These are phyloP conservation scores for Meghimatium bilineatum DNA, from an alignment of 2,888 invertebrate species.

Conservation along the genomic window DNA sequence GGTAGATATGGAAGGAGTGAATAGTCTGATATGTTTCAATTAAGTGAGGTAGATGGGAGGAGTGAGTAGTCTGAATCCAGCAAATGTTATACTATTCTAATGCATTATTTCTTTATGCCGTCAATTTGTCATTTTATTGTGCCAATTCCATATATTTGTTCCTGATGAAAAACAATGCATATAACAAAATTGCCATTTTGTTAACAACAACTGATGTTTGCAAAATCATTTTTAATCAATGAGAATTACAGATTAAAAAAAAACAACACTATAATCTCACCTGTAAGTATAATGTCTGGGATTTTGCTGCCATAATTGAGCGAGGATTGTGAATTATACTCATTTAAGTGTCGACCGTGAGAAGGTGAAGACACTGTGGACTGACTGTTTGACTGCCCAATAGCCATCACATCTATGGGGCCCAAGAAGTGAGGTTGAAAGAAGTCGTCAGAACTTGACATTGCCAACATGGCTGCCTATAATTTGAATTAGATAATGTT, in stretches of 20 bases:
- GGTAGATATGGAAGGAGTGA: no score
- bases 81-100: no score
- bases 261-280: constrained; percentile 51
- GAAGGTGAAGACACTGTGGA: constrained; percentile 37
- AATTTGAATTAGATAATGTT: constrained; percentile 4
- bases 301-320: constrained; percentile 63
- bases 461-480: constrained; percentile 50
- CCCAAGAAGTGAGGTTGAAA: constrained; percentile 49
- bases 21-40: no score
- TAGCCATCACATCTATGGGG: constrained; percentile 46
- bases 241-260: background rate
- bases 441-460: constrained; percentile 42
- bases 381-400: constrained; percentile 40
- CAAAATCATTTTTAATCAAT: no score
- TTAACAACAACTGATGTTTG: no score
- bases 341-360: constrained; percentile 45
- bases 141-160: no score
- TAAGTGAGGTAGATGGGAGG: no score
- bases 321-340: constrained; percentile 37
- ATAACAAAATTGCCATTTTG: no score
- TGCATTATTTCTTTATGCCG: no score
- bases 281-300: constrained; percentile 72
- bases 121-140: no score
- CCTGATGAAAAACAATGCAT: no score
- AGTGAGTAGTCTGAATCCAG: no score